phyloP scores from a whole-genome alignment of 2,113 vertebrate species.

The Pelvicachromis taeniatus region DNA sequence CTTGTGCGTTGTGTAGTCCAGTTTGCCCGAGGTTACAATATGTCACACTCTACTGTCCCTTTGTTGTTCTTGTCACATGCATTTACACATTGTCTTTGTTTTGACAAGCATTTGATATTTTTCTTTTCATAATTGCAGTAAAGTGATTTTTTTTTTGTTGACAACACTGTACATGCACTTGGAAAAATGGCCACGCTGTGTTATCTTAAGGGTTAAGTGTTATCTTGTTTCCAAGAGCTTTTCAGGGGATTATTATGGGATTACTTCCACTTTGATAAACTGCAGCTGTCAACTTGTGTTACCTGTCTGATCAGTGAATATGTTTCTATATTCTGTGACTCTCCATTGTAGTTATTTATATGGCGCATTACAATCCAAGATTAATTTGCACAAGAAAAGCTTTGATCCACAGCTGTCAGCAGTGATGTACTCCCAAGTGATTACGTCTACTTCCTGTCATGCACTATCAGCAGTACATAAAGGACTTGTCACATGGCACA shows the following conservation, averaged over 20 bases:
- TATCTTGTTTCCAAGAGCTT: conserved; percentile 26
- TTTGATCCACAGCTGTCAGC: conserved; percentile 56
- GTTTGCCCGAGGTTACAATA: not conserved
- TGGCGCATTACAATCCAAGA: conserved; percentile 19
- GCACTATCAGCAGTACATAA: conserved; percentile 50
- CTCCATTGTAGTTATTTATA: conserved; percentile 38
- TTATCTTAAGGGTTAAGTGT: not conserved
- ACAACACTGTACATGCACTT: not conserved
- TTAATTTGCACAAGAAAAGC: conserved; percentile 44
- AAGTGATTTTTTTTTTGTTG: not conserved
- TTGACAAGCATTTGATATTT: not conserved
- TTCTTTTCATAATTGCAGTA: not conserved
- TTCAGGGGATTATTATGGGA: conserved; percentile 13
- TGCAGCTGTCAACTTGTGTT: not conserved
- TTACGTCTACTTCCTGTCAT: conserved; percentile 58
- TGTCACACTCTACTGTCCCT: not conserved
- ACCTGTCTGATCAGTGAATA: not conserved
- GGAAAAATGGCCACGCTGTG: not conserved
- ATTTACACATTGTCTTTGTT: not conserved
- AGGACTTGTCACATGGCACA: conserved; percentile 48
- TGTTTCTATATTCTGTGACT: not conserved
- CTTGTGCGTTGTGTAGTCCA: not conserved
- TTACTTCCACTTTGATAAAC: conserved; percentile 10
- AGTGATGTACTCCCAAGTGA: conserved; percentile 58
- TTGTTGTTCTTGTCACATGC: not conserved